Evolutionary conservation across 2,797 vertebrate species (phyloP).

Genomic region (Pangasius krempfi): DNA sequence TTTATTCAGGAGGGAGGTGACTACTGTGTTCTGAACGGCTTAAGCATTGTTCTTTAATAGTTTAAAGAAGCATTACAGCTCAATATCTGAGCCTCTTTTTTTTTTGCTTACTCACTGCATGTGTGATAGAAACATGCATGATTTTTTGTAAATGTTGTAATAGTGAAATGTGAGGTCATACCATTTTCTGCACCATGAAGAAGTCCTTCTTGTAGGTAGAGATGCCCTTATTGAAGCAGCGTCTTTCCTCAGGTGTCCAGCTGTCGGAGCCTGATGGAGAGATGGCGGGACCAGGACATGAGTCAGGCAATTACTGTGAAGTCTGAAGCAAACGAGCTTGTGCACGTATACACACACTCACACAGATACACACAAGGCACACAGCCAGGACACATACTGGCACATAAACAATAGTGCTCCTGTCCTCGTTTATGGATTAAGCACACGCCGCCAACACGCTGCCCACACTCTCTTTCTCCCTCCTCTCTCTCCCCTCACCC

Average conservation of each 20-base stretch:
- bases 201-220: slow-evolving; percentile 95
- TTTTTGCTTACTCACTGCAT: not conserved
- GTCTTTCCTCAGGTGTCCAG: slow-evolving; percentile 90
- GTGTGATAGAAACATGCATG: not conserved
- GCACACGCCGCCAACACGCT: slow-evolving; percentile 65
- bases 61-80: not conserved
- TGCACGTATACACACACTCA: slow-evolving; percentile 37
- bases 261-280: slow-evolving; percentile 86
- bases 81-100: not conserved
- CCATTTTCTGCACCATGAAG: slow-evolving; percentile 97
- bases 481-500: slow-evolving; percentile 45
- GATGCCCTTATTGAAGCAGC: slow-evolving; percentile 94
- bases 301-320: slow-evolving; percentile 36
- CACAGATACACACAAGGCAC: slow-evolving; percentile 45
- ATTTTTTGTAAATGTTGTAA: not conserved
- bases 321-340: slow-evolving; percentile 21
- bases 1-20: not conserved
- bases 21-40: not conserved
- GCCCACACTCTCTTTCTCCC: slow-evolving; percentile 30
- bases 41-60: not conserved
- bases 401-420: slow-evolving; percentile 72
- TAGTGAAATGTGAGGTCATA: slow-evolving; percentile 50
- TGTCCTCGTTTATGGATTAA: slow-evolving; percentile 74
- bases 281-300: slow-evolving; percentile 31
- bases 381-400: slow-evolving; percentile 55